Base-by-base conservation (phyloP, 2,113 vertebrate genomes). In the Corapipo altera region DNA sequence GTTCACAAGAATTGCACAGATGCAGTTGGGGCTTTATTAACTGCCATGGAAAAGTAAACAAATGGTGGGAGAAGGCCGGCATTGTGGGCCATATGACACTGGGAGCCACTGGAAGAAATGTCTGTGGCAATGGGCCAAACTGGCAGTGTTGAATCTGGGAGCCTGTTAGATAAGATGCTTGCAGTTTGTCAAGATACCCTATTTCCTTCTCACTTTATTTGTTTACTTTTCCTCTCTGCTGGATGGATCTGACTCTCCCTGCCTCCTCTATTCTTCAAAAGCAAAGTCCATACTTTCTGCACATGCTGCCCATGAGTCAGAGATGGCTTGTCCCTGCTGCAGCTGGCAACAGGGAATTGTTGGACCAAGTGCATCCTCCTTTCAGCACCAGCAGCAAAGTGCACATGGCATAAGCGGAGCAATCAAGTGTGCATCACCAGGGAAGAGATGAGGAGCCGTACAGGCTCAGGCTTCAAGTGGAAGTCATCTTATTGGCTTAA, bases 341-440 rank as follows among this genome's bases (percentile, higher is more conserved):
- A 69, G 12, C 27, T 79, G 73, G 51, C 0, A 1, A 37, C n/a
- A 43, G 9, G 27, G 27, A 10, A 6, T 5, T n/a, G 44, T 27
- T 64, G 70, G 27, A 9, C 39, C 27, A 39, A 37, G 21, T 4
- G 46, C 15, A 55, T 21, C 14, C 46, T 69, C 20, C 58, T 49
- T 8, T 35, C 22, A 48, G 43, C 3, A 1, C 26, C 70, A 77
- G 32, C 65, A 77, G 52, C 39, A 62, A 71, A 71, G 33, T 8
- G 4, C 16, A 14, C 0, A 0, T 21, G 1, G 2, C 20, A 1
- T 5, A 6, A 51, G 33, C 17, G 30, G 9, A 71, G 15, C 21
- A n/a, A 30, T 24, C 12, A 16, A 19, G 7, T 13, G 32, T 54
- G 26, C 0, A 0, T 43, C 11, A 3, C 27, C n/a, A 62, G 49